A percentile compares a stretch with the other conserved stretches of the same genome.
phyloP scores from a whole-genome alignment of 2,888 invertebrate species.

The Apamea anceps region DNA sequence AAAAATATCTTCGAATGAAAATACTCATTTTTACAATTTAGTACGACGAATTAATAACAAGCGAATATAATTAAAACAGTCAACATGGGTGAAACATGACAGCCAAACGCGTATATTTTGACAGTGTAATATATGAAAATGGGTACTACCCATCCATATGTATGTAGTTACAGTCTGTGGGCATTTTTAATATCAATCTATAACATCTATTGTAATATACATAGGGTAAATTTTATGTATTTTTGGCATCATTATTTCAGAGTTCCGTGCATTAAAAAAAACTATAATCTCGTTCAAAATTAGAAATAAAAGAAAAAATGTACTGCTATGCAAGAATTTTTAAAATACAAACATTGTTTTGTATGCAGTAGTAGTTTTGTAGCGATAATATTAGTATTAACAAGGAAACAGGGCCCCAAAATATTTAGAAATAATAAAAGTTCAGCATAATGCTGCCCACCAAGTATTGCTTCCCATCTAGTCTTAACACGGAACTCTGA shows the following conservation, averaged over 20 bases:
- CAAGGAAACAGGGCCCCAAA: slow-evolving; percentile 51
- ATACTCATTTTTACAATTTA: neutral
- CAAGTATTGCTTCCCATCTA: slow-evolving; percentile 32
- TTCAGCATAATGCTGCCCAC: neutral
- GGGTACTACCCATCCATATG: slow-evolving; percentile 23
- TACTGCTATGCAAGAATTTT: neutral
- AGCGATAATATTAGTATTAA: slow-evolving; percentile 18
- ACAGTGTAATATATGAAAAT: slow-evolving; percentile 38
- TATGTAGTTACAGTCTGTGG: slow-evolving; percentile 46
- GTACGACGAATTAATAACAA: neutral
- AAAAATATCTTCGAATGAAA: neutral
- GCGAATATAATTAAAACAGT: neutral
- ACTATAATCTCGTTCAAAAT: slow-evolving; percentile 22
- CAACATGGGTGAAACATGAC: neutral
- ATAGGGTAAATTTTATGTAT: slow-evolving; percentile 70
- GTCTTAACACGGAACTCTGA: slow-evolving; percentile 62
- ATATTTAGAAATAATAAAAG: slow-evolving; percentile 15
- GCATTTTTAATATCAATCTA: slow-evolving; percentile 51
- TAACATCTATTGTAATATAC: slow-evolving; percentile 35
- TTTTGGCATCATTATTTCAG: slow-evolving; percentile 69
- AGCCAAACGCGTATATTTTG: slow-evolving; percentile 16
- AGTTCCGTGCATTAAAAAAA: slow-evolving; percentile 54
- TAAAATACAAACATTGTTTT: neutral
- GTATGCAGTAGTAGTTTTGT: slow-evolving; percentile 3
- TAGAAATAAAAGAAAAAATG: slow-evolving; percentile 9